phyloP scores from a whole-genome alignment of 35 echinoderm and acorn worm species.

The Antedon bifida region DNA sequence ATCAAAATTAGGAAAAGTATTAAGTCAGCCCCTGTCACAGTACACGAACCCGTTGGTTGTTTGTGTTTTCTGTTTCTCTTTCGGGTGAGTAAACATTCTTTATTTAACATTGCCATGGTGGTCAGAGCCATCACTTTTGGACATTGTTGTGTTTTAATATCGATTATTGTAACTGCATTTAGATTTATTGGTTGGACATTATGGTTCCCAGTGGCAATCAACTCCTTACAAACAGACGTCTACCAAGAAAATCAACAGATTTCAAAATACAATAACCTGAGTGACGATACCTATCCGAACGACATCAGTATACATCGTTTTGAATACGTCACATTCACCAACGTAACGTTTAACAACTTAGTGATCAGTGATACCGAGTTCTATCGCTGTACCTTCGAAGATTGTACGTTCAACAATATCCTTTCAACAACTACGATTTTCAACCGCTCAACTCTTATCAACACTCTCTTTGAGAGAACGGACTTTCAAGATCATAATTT shows the following conservation, averaged over 20 bases:
- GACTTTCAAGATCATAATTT: background rate
- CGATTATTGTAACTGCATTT: no score
- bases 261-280: background rate
- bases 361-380: background rate
- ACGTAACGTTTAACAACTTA: background rate
- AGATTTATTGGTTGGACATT: background rate
- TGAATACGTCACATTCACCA: background rate
- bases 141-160: no score
- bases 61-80: background rate
- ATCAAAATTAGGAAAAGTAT: background rate
- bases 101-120: no score
- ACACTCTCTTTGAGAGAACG: background rate
- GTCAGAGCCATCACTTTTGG: no score
- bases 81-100: background rate
- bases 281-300: background rate
- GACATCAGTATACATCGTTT: background rate
- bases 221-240: background rate
- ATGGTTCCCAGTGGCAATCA: background rate
- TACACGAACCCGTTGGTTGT: background rate
- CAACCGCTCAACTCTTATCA: background rate
- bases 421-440: background rate
- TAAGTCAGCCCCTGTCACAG: background rate
- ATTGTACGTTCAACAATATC: background rate
- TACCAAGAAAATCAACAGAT: background rate
- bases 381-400: background rate